Base-by-base conservation (phyloP, 2,113 vertebrate genomes). In the Anseranas semipalmata region DNA sequence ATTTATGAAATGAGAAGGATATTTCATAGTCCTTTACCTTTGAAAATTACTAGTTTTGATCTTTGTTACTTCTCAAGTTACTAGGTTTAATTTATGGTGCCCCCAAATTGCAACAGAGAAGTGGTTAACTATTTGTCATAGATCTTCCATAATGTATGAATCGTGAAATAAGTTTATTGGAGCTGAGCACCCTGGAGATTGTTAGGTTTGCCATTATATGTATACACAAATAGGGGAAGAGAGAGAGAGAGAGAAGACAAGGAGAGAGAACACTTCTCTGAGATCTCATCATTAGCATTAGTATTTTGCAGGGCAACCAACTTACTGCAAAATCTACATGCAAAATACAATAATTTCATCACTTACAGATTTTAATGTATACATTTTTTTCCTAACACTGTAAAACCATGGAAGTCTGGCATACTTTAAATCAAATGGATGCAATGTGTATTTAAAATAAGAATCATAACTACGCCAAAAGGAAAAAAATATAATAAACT, bases 281-380 rank as follows among this genome's bases (percentile, higher is more conserved):
- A 93, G 70, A 92, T 93, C 65, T 89, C 85, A 86, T 80, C 76
- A 80, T 94, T 91, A 87, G 63, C 79, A 59, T 96, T 84, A 87
- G 86, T 85, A 94, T 97, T 97, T 96, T 87, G 72, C 85, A 90
- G 85, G 92, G 77, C 91, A 97, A 32, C 50, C 78, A 96, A 80
- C 68, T 79, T 93, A 39, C 66, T 71, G 35, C 41, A 90, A 97
- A 90, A 96, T 25, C 89, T 90, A 86, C 88, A 89, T 92, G 88
- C 75, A 95, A 97, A 95, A 91, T 39, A 81, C 75, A 85, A 67
- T 95, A 50, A 80, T 95, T 96, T 97, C 95, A 95, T 87, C n/a
- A 86, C 81, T 85, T 96, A 70, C 63, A 37, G 39, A 91, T 95
- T 83, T 97, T 91, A 93, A 89, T 89, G 87, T 78, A 85, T 50